Evolutionary conservation across 2,888 invertebrate species (phyloP).

Genomic region (Brenthis ino): DNA sequence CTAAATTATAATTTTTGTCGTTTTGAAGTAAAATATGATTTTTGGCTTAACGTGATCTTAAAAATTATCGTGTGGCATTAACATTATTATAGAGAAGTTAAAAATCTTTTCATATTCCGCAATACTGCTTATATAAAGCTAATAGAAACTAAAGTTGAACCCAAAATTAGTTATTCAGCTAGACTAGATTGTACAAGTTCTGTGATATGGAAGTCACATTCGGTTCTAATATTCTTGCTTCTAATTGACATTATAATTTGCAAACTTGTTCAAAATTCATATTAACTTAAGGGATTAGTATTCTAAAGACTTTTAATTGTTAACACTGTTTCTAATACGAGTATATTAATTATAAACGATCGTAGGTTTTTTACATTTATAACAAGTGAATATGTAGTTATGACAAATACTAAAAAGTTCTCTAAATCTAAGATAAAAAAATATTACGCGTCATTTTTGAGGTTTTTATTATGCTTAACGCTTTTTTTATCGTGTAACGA

Average conservation of each 20-base stretch:
- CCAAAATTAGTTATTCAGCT: conserved; percentile 12
- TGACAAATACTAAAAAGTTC: too few species aligned
- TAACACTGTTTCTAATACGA: background rate
- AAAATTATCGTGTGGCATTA: too few species aligned
- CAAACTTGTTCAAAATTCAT: conserved; percentile 19
- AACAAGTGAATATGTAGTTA: too few species aligned
- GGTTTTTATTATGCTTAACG: too few species aligned
- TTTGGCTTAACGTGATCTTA: too few species aligned
- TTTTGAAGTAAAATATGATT: too few species aligned
- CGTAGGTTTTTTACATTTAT: too few species aligned
- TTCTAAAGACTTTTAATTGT: background rate
- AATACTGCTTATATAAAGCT: conserved; percentile 5
- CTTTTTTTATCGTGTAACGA: too few species aligned
- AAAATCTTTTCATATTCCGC: background rate
- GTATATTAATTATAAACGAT: background rate
- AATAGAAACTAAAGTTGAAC: conserved; percentile 16
- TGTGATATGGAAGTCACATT: conserved; percentile 20
- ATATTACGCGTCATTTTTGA: too few species aligned
- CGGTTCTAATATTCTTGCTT: conserved; percentile 19
- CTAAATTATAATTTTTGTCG: too few species aligned
- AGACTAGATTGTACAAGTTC: conserved; percentile 24
- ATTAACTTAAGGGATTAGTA: conserved; percentile 10
- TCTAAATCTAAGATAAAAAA: too few species aligned
- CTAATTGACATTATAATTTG: conserved; percentile 23
- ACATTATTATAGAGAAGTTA: too few species aligned